These are phyloP conservation scores for Calliopum simillimum DNA, from an alignment of 2,888 invertebrate species.

Conservation along the genomic window DNA sequence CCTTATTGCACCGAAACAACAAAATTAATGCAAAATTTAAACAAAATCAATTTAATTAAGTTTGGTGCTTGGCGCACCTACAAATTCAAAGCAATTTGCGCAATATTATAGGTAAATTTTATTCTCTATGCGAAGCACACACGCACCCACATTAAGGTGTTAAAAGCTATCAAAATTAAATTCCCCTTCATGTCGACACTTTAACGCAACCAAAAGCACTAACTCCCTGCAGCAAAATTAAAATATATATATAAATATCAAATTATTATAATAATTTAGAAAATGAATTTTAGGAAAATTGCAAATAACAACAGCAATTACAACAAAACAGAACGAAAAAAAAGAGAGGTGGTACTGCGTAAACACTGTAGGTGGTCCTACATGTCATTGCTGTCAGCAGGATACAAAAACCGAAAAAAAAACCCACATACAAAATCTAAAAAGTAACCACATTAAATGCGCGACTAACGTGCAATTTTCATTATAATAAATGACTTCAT, in stretches of 20 bases:
- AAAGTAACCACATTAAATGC: neutral
- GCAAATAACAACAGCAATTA: too few species aligned
- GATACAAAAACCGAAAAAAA: neutral
- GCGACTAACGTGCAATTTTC: constrained; percentile 4
- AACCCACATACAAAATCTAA: neutral
- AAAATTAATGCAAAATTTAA: too few species aligned
- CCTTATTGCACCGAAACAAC: too few species aligned
- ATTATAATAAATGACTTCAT: constrained; percentile 21
- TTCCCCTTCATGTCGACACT: neutral
- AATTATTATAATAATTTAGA: constrained; percentile 22
- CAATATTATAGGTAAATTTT: too few species aligned
- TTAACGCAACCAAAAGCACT: neutral
- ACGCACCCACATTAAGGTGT: neutral
- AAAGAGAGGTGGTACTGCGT: neutral
- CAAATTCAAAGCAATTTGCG: too few species aligned
- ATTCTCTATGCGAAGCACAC: too few species aligned
- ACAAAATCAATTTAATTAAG: too few species aligned
- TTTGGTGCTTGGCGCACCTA: too few species aligned
- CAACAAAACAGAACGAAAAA: too few species aligned
- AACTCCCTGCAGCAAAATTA: neutral
- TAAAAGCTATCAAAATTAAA: neutral
- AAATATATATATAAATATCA: neutral
- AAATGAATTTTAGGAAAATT: constrained; percentile 3
- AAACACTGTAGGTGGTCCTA: too few species aligned
- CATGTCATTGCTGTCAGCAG: neutral